Evolutionary conservation across 2,113 vertebrate species (phyloP), one percentile per base, ranked within the genome.

Genomic region (Leptocoma aspasia): DNA sequence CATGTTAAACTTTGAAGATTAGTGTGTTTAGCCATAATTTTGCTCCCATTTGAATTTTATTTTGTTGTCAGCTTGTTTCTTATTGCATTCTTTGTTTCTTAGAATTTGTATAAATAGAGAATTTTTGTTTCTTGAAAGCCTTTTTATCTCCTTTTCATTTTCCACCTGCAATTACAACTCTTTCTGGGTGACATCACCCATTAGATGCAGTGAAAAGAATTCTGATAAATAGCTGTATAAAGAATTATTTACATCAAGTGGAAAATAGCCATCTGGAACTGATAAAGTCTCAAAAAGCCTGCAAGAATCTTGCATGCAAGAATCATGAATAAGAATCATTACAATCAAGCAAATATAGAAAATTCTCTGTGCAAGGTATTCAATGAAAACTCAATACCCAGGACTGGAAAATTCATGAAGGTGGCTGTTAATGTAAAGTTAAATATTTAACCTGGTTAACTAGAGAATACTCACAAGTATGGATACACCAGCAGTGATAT

Each of bases 211-310:
- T 50, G 57, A 89, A 93, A 86, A 90, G 57, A 72, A 86, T 56
- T 86, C 59, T 60, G 49, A 92, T 61, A 96, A 94, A 84, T 57
- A 15, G 14, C n/a, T 94, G 82, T 93, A 90, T 86, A 73, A 80
- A 77, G 33, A 90, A 68, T 64, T 92, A 95, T 92, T 90, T 70
- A 90, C 60, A 93, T n/a, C 24, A 88, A 93, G 79, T 81, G 28
- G 79, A 96, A 97, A 93, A 93, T 75, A 90, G 49, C 70, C 82
- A 94, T 54, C 92, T 96, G 77, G 84, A 92, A 91, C 42, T 78
- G 64, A 93, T 49, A 60, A 93, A 86, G 28, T 78, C 71, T 81
- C 45, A 86, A 66, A 94, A 90, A 88, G 27, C 13, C 45, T 72
- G 24, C n/a, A n/a, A n/a, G n/a, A n/a, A n/a, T n/a, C 82, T 86